Percentiles rank a stretch among this genome's conserved stretches.
phyloP scores from a whole-genome alignment of 2,113 vertebrate species.

The Scophthalmus maximus region DNA sequence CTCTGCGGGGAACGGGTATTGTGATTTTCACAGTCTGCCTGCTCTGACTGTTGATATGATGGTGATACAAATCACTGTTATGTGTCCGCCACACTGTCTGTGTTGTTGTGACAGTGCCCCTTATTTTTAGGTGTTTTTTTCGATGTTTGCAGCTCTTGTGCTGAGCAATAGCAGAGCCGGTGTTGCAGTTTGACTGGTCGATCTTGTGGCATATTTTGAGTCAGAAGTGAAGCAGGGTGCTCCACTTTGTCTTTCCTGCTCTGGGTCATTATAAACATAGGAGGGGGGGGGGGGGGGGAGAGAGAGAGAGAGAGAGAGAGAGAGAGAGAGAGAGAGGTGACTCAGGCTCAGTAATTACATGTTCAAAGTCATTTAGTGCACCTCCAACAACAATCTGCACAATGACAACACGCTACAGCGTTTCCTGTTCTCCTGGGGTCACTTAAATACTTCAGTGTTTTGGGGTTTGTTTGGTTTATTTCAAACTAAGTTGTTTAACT shows the following conservation, averaged over 20 bases:
- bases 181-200: constrained; percentile 5
- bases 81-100: not conserved
- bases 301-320: not conserved
- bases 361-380: constrained; percentile 54
- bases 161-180: not conserved
- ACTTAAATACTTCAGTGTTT: not conserved
- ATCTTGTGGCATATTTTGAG: constrained; percentile 57
- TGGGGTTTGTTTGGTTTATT: not conserved
- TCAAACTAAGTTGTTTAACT: not conserved
- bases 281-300: no score
- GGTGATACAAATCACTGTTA: not conserved
- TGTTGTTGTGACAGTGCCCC: not conserved
- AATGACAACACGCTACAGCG: not conserved
- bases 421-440: constrained; percentile 1
- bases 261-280: no score
- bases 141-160: no score
- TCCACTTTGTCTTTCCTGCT: no score
- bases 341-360: constrained; percentile 56
- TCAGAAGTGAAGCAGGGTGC: constrained; percentile 44
- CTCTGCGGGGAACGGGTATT: constrained; percentile 61
- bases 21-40: constrained; percentile 39
- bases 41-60: constrained; percentile 25
- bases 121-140: no score
- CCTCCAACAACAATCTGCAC: constrained; percentile 47
- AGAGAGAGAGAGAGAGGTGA: constrained; percentile 44